Evolutionary conservation across 2,113 vertebrate species (phyloP), one percentile per base, ranked within the genome.

Genomic region (Pseudopodoces humilis): DNA sequence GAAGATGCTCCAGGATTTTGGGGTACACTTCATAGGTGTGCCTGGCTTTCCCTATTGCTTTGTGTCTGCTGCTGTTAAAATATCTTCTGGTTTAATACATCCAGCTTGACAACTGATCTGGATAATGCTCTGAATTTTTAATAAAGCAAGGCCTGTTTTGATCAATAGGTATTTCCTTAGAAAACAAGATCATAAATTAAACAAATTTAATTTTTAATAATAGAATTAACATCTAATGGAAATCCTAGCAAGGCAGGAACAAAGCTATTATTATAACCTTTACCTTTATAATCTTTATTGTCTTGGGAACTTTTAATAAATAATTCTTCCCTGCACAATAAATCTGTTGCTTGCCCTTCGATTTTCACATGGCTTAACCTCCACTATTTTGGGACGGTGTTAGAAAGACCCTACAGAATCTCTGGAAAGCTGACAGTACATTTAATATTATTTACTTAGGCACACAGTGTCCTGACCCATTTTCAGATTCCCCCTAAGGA

Each of bases 151-250:
- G 55, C 7, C 62, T 74, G 62, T 80, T 94, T 93, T 93, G 71
- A 96, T 93, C 74, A 94, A 70, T 85, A 83, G 64, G 52, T 52
- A 13, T 81, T 78, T 88, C 78, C 85, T 62, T 64, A 60, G 55
- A 90, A 86, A 90, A 70, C 24, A 90, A n/a, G 28, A 68, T n/a
- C 59, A 91, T 88, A 95, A 86, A 93, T 91, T 67, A 80, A 93
- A 78, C 39, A 56, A 62, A 81, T 80, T 63, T 71, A 70, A 86
- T 78, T 93, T 95, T 93, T 94, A 71, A 71, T 92, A 86, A 58
- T 9, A 86, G 81, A 87, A 91, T 91, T 76, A 91, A 74, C 2
- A 3, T 78, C 64, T 78, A 81, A 88, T 86, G 65, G 68, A 86
- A 82, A 78, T 13, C 17, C 28, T 77, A 88, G 55, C 11, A 84